Percentiles rank a stretch among this genome's conserved stretches.
These are phyloP conservation scores for Hypercompe scribonia DNA, from an alignment of 2,888 invertebrate genomes.

Conservation along the genomic window DNA sequence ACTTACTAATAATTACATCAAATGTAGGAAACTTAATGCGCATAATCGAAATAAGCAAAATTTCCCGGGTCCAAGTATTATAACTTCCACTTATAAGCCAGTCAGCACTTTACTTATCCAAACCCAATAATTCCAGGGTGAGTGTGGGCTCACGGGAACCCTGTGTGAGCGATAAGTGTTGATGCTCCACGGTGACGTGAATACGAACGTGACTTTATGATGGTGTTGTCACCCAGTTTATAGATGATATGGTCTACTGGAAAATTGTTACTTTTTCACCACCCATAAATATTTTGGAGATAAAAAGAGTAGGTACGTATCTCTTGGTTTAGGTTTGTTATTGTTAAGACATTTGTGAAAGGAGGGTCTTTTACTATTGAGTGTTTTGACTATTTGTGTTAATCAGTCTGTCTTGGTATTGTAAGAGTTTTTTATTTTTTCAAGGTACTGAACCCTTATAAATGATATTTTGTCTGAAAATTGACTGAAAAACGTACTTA, in stretches of 20 bases:
- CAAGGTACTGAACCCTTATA: background rate
- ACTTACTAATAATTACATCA: background rate
- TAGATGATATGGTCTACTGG: conserved; percentile 46
- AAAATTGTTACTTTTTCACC: conserved; percentile 44
- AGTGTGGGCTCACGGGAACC: conserved; percentile 38
- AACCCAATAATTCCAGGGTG: conserved; percentile 1
- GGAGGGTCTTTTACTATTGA: background rate
- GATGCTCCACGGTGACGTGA: conserved; percentile 49
- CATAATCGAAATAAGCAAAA: background rate
- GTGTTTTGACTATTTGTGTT: background rate
- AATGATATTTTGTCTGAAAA: background rate
- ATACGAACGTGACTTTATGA: conserved; percentile 49
- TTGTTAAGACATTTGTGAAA: background rate
- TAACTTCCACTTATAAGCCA: background rate
- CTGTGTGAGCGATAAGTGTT: conserved; percentile 57
- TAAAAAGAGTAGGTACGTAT: background rate
- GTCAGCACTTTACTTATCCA: conserved; percentile 32
- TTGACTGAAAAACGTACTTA: too few species aligned
- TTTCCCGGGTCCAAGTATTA: background rate
- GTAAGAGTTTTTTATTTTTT: background rate
- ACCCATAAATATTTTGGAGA: conserved; percentile 16
- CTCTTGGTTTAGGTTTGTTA: background rate
- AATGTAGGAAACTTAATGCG: background rate
- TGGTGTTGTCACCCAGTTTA: conserved; percentile 53
- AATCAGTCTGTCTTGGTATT: background rate